Evolutionary conservation across 1,140 invertebrate genomes (phyloP), one percentile per base, ranked within the genome.

Genomic region (Drosophila repleta): DNA sequence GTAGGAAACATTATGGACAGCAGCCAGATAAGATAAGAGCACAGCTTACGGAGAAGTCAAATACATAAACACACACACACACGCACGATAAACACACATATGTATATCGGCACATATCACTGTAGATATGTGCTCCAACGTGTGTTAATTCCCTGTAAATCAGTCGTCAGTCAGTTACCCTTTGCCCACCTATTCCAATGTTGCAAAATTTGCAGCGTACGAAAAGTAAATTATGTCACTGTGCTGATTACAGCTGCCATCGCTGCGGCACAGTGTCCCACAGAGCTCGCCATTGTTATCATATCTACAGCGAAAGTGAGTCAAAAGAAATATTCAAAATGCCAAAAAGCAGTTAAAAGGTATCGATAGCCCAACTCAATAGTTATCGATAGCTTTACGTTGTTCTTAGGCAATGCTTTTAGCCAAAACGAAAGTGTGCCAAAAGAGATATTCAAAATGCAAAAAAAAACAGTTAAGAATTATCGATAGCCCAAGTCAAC

Each of bases 1-100:
- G 60, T 60, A 72, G 66, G 68, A 71, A 66, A 66, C 32, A 56
- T 56, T 49, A 56, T 41, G 56, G 48, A 55, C 29, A 66, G 15
- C 35, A 37, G 1, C 5, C 10, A 26, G 52, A 58, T 60, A 72
- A 71, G 68, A 71, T 46, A 15, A 39, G 11, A 37, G 18, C n/a
- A 8, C 11, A 17, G 20, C 10, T 26, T 21, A 45, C 21, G 29
- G 53, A 55, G 18, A 64, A 43, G 15, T 32, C 41, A 21, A 4
- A 15, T 26, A 24, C 18, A 48, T 48, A 26, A 37, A 26, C 58
- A 11, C 35, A 24, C 32, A 20, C 17, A 52, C 24, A 55, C 21
- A 15, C 41, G 26, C 43, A 51, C 51, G 29, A 39, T 26, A 60
- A 6, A 48, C 20, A 39, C 41, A 2, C 3, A 10, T 41, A 32